Percentiles rank a stretch among this genome's conserved stretches.
Evolutionary conservation across 92 coral and sea anemone species (phyloP).

Genomic region (Porites divaricata): DNA sequence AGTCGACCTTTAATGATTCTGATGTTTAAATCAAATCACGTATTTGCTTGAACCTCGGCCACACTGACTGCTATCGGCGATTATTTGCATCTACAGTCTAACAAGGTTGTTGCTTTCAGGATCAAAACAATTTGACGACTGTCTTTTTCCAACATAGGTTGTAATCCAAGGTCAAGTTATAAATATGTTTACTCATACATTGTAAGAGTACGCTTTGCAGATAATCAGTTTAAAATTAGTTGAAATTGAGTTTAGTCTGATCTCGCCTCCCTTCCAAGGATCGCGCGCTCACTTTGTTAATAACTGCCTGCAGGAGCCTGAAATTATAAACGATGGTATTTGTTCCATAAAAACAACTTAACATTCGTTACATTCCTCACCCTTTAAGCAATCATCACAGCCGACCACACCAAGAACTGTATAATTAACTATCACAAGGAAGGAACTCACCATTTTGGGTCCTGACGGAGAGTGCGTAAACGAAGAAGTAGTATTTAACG

Average conservation of each 20-base stretch:
- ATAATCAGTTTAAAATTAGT: neutral
- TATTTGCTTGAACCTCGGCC: too few species aligned
- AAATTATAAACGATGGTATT: neutral
- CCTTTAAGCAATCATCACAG: neutral
- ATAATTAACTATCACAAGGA: neutral
- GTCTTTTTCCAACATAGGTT: neutral
- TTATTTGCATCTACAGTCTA: too few species aligned
- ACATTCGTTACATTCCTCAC: constrained; percentile 14
- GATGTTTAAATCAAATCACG: too few species aligned
- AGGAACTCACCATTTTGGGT: constrained; percentile 25
- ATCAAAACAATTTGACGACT: too few species aligned
- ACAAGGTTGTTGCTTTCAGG: too few species aligned
- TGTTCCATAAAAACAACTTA: constrained; percentile 6
- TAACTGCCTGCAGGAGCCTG: neutral
- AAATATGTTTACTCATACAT: neutral
- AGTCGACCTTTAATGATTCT: too few species aligned
- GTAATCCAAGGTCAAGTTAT: constrained; percentile 17
- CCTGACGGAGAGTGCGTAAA: neutral
- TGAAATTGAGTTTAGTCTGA: neutral
- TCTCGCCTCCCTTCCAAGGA: neutral
- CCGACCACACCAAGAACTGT: neutral
- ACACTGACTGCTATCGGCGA: neutral
- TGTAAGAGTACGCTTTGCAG: neutral
- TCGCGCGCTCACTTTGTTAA: neutral
- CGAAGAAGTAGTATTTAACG: neutral